Evolutionary conservation across 1,140 invertebrate species (phyloP).

Genomic region (Drosophila orosa): DNA sequence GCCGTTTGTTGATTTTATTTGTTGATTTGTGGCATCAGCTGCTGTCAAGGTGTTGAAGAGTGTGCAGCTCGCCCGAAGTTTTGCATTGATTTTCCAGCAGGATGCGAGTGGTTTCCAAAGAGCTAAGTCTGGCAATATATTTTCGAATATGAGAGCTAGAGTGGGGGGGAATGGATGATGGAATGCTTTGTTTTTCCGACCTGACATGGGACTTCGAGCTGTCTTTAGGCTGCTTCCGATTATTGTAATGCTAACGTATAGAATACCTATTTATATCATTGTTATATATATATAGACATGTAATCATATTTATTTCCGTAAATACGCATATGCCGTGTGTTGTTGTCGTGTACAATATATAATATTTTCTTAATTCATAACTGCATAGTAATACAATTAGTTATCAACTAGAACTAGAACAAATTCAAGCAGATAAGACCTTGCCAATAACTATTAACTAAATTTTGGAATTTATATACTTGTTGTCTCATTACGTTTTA

Average conservation of each 20-base stretch:
- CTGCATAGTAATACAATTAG: constrained; percentile 10
- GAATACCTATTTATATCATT: constrained; percentile 23
- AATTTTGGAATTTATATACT: constrained; percentile 16
- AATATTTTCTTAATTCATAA: constrained; percentile 36
- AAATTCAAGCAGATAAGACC: constrained; percentile 13
- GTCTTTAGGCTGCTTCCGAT: neutral
- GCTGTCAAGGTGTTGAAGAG: constrained; percentile 76
- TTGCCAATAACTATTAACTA: constrained; percentile 14
- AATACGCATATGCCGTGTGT: constrained; percentile 41
- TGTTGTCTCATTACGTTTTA: constrained; percentile 20
- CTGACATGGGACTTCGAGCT: neutral
- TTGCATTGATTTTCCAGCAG: constrained; percentile 36
- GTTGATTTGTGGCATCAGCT: constrained; percentile 69
- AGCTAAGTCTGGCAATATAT: constrained; percentile 51
- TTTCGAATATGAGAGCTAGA: constrained; percentile 50
- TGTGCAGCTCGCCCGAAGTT: constrained; percentile 25
- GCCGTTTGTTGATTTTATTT: constrained; percentile 57
- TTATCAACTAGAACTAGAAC: neutral
- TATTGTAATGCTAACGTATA: constrained; percentile 15
- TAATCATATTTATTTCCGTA: constrained; percentile 27
- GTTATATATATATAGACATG: constrained; percentile 19
- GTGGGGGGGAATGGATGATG: constrained; percentile 13
- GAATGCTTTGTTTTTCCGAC: constrained; percentile 34
- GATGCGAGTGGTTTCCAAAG: no score
- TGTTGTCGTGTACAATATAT: constrained; percentile 38